Base-by-base conservation (phyloP, 2,888 invertebrate genomes). In the Apodemia zela region DNA sequence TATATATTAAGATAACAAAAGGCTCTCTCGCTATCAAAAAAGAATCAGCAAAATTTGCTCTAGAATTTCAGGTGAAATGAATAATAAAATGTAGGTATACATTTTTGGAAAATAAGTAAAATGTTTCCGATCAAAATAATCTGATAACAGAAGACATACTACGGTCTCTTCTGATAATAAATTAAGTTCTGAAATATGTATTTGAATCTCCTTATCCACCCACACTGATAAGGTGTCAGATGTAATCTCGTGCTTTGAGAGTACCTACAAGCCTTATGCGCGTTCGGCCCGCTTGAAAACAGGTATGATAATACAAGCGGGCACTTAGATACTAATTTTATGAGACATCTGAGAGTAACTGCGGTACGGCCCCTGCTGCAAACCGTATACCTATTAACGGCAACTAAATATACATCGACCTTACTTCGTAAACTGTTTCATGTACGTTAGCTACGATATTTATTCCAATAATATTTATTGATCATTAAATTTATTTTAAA, bases 311-410 rank as follows among this genome's bases (percentile, higher is more conserved):
- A 84, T 84, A 81, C 78, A 74, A 76, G 71, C 68, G 67, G 78
- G 82, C 80, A 83, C 80, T 89, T 87, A 89, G 78, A 83, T 88
- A 84, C 79, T 82, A 84, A 89, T 84, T 90, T 90, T 90, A 89
- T 76, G 88, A 82, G 88, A 84, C 87, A 80, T 78, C 78, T 72
- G 74, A 69, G 75, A 79, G 78, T 79, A 81, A 81, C 80, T 79
- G 81, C 82, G 80, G 82, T 79, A 77, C 77, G 77, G 79, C 79
- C 79, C 81, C 78, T 74, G 71, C 72, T 63, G 61, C 66, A 64
- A 13, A 38, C 38, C 38, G 38, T 38, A 38, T 70, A 73, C 72
- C 54, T 68, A 66, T 75, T 71, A 63, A 60, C 61, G 71, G 73
- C 72, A 71, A 68, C 68, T 75, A 74, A 72, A 77, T 76, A 79